These are phyloP conservation scores for Cynaeus angustus DNA, from an alignment of 2,888 invertebrate genomes.

Conservation along the genomic window DNA sequence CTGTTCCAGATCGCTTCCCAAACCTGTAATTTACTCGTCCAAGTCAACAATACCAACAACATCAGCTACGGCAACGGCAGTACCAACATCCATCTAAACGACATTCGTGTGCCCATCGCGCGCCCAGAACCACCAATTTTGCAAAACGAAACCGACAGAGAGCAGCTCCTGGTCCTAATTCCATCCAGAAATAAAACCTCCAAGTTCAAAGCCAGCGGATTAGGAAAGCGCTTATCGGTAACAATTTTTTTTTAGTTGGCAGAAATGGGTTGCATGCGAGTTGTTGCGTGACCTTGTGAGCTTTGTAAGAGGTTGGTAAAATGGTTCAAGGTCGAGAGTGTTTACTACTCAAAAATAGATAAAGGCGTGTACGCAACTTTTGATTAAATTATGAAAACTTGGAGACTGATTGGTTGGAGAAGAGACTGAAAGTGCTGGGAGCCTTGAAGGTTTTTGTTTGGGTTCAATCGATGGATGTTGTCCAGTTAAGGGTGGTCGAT, in stretches of 20 bases:
- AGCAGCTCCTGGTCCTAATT: conserved; percentile 75
- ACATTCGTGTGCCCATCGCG: conserved; percentile 61
- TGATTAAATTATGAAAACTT: not conserved
- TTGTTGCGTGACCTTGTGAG: conserved; percentile 6
- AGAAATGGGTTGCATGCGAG: not conserved
- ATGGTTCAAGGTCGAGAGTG: conserved; percentile 18
- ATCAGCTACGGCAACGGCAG: conserved; percentile 80
- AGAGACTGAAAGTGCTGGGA: too few species aligned
- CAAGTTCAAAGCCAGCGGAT: conserved; percentile 58
- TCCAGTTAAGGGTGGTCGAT: not conserved
- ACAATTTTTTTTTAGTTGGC: conserved; percentile 55
- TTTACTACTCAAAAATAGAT: conserved; percentile 28
- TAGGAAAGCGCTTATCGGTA: conserved; percentile 77
- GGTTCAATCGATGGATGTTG: not conserved
- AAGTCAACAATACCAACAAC: conserved; percentile 85
- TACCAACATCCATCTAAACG: conserved; percentile 77
- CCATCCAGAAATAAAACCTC: conserved; percentile 42
- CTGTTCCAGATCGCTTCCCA: conserved; percentile 86
- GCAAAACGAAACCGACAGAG: conserved; percentile 62
- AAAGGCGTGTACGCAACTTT: not conserved
- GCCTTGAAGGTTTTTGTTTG: too few species aligned
- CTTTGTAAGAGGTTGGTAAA: not conserved
- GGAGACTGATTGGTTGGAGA: conserved; percentile 4
- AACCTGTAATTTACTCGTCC: conserved; percentile 84
- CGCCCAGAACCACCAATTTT: conserved; percentile 32